Evolutionary conservation across 2,888 invertebrate genomes (phyloP).

Genomic region (Eustalomyia histrio): DNA sequence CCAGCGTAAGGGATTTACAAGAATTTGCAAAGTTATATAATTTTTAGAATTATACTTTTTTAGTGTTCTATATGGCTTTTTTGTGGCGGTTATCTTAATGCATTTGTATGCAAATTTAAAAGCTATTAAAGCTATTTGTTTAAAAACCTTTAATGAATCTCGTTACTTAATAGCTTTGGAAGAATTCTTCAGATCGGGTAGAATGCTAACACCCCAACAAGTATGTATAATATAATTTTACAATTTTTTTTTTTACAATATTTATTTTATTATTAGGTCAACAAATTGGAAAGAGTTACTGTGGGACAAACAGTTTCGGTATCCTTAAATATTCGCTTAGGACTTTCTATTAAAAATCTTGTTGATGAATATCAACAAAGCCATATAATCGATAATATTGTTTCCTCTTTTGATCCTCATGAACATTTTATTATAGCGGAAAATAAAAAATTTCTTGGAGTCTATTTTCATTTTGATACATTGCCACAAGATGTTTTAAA

Average conservation of each 20-base stretch:
- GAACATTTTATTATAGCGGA: conserved; percentile 79
- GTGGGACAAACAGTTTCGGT: conserved; percentile 81
- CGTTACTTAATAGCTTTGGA: conserved; percentile 86
- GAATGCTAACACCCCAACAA: conserved; percentile 83
- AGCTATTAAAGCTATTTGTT: conserved; percentile 89
- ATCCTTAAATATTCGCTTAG: conserved; percentile 76
- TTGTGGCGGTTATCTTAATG: conserved; percentile 85
- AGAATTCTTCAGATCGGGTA: conserved; percentile 83
- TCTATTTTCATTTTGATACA: conserved; percentile 79
- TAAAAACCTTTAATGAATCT: conserved; percentile 90
- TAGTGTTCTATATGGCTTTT: conserved; percentile 88
- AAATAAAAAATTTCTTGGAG: conserved; percentile 76
- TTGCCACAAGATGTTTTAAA: conserved; percentile 78
- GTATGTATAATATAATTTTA: conserved; percentile 73
- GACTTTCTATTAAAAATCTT: conserved; percentile 77
- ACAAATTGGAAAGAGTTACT: conserved; percentile 86
- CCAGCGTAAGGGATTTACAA: conserved; percentile 64
- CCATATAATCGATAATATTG: conserved; percentile 77
- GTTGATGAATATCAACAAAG: conserved; percentile 78
- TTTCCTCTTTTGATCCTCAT: conserved; percentile 79
- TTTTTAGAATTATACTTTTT: conserved; percentile 41
- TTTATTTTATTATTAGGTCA: conserved; percentile 76
- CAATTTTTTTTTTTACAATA: neutral
- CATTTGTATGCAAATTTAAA: conserved; percentile 93
- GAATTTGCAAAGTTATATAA: neutral